Evolutionary conservation across 2,113 vertebrate species (phyloP).

Genomic region (Chroicocephalus ridibundus): DNA sequence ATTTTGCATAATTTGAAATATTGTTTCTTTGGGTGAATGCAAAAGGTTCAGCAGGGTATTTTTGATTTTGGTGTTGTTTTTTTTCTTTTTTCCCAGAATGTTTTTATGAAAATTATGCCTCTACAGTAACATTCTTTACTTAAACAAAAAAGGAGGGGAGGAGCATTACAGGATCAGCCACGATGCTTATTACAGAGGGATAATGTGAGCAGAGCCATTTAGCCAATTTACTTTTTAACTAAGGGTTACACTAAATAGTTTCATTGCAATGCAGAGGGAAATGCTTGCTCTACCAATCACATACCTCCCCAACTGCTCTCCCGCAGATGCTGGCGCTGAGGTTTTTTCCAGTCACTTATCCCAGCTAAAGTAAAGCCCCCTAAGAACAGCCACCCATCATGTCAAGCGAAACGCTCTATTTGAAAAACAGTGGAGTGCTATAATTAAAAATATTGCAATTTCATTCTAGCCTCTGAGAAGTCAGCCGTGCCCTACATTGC

Average conservation of each 20-base stretch:
- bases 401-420: not conserved
- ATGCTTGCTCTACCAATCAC: not conserved
- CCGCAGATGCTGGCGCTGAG: not conserved
- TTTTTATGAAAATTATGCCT: constrained; percentile 13
- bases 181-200: not conserved
- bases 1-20: constrained; percentile 44
- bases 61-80: too few relatives aligned
- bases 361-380: not conserved
- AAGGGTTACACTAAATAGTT: not conserved
- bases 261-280: not conserved
- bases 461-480: not conserved
- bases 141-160: not conserved
- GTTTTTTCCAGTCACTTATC: not conserved
- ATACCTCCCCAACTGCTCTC: not conserved
- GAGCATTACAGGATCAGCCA: not conserved
- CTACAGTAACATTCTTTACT: not conserved
- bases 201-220: not conserved
- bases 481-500: not conserved
- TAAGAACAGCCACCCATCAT: not conserved
- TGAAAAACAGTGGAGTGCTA: not conserved
- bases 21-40: not conserved
- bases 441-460: not conserved
- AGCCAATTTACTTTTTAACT: constrained; percentile 20
- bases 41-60: not conserved
- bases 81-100: not conserved